Percentiles rank a stretch among this genome's conserved stretches.
phyloP scores from a whole-genome alignment of 2,888 invertebrate genomes.

The Chirona hameri region DNA sequence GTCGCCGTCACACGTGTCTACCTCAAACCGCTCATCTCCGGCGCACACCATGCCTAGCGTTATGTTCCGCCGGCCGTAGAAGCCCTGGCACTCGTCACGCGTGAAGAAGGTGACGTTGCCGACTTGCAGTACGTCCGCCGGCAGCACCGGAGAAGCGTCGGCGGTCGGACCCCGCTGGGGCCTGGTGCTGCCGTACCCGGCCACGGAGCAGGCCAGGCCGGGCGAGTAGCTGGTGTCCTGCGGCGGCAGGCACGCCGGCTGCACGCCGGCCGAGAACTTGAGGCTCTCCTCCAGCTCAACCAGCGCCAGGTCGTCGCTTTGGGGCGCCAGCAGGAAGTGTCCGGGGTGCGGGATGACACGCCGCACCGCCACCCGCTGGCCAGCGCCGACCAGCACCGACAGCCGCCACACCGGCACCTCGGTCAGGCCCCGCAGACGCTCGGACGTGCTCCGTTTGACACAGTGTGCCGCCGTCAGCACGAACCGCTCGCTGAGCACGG shows the following conservation, averaged over 20 bases:
- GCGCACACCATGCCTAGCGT: slow-evolving; percentile 22
- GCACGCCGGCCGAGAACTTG: background rate
- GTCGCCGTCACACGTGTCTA: slow-evolving; percentile 12
- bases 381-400: background rate
- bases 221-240: slow-evolving; percentile 48
- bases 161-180: no score
- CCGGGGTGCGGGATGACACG: background rate
- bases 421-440: background rate
- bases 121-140: background rate
- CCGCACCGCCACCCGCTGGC: background rate
- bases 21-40: background rate
- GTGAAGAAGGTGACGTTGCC: background rate
- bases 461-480: background rate
- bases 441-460: background rate
- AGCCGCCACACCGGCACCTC: background rate
- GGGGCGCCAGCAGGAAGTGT: background rate
- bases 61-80: slow-evolving; percentile 3
- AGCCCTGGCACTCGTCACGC: background rate
- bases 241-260: background rate
- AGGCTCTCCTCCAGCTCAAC: background rate
- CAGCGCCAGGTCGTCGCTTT: background rate
- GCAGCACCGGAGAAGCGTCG: no score
- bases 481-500: background rate
- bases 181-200: slow-evolving; percentile 65
- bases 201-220: slow-evolving; percentile 67